Evolutionary conservation across 2,113 vertebrate genomes (phyloP).

Genomic region (Vireo altiloquus): DNA sequence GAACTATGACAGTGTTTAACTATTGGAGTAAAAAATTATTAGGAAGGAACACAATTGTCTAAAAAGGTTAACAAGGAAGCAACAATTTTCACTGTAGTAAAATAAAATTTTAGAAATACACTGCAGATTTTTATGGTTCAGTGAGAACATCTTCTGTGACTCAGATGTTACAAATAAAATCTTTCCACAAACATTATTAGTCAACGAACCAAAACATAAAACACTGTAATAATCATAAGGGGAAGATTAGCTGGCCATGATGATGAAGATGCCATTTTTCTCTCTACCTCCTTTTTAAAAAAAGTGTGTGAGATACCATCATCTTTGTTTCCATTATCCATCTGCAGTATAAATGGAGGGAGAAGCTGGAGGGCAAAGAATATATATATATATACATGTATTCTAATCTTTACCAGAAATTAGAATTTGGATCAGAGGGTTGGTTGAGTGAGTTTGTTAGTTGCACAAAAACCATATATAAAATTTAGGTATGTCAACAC

Average conservation of each 20-base stretch:
- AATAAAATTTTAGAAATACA: neutral
- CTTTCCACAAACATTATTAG: neutral
- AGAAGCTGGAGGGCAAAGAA: neutral
- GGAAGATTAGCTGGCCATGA: neutral
- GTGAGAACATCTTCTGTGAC: neutral
- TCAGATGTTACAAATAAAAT: neutral
- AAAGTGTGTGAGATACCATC: neutral
- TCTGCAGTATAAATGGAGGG: neutral
- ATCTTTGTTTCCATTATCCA: neutral
- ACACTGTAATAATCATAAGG: neutral
- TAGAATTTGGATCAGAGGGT: neutral
- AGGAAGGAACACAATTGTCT: neutral
- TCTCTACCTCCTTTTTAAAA: neutral
- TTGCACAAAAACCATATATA: neutral
- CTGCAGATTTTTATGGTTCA: neutral
- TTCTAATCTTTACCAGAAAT: neutral
- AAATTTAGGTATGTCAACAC: neutral
- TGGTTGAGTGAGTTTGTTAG: accelerated
- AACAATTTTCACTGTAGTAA: neutral
- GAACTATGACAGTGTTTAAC: neutral
- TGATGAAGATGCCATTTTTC: neutral
- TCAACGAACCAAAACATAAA: neutral
- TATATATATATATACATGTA: accelerated
- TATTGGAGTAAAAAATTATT: neutral
- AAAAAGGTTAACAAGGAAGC: neutral